A percentile compares a stretch with the other conserved stretches of the same genome.
Evolutionary conservation across 2,888 invertebrate species (phyloP).

Genomic region (Cephus rjabovi): DNA sequence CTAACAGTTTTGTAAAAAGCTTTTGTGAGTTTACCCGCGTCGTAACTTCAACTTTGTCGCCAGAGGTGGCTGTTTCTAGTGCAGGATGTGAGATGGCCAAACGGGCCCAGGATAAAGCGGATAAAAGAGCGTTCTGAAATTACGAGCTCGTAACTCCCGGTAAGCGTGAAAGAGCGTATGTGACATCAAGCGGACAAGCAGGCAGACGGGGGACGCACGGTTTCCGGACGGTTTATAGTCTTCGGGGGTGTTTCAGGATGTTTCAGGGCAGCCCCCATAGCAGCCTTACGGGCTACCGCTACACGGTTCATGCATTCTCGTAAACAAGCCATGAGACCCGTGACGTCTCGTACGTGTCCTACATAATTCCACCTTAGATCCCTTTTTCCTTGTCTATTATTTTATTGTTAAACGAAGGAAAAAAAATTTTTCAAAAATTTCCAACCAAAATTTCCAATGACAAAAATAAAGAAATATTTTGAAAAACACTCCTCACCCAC

Average conservation of each 20-base stretch:
- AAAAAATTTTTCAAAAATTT: too few species aligned
- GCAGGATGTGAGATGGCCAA: slow-evolving; percentile 2
- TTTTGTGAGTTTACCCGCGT: slow-evolving; percentile 58
- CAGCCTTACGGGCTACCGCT: slow-evolving; percentile 48
- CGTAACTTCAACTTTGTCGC: slow-evolving; percentile 61
- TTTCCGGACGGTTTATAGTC: slow-evolving; percentile 53
- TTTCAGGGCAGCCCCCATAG: slow-evolving; percentile 41
- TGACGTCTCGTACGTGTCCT: background rate
- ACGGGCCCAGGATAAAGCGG: slow-evolving; percentile 31
- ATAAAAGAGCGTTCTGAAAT: slow-evolving; percentile 48
- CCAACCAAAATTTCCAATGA: background rate
- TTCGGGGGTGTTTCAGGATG: slow-evolving; percentile 43
- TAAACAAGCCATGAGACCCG: slow-evolving; percentile 11
- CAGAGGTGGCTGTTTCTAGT: slow-evolving; percentile 12
- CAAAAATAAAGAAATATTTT: background rate
- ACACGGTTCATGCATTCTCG: slow-evolving; percentile 59
- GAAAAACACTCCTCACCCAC: background rate
- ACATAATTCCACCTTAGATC: slow-evolving; percentile 1
- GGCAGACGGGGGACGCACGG: slow-evolving; percentile 14
- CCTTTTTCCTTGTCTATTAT: background rate
- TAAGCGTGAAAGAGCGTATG: slow-evolving; percentile 59
- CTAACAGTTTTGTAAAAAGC: slow-evolving; percentile 60
- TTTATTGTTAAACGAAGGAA: background rate
- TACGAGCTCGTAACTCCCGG: slow-evolving; percentile 62
- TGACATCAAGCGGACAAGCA: slow-evolving; percentile 40